These are phyloP conservation scores for Caenorhabditis angaria DNA, from an alignment of 2,888 invertebrate species.

Conservation along the genomic window DNA sequence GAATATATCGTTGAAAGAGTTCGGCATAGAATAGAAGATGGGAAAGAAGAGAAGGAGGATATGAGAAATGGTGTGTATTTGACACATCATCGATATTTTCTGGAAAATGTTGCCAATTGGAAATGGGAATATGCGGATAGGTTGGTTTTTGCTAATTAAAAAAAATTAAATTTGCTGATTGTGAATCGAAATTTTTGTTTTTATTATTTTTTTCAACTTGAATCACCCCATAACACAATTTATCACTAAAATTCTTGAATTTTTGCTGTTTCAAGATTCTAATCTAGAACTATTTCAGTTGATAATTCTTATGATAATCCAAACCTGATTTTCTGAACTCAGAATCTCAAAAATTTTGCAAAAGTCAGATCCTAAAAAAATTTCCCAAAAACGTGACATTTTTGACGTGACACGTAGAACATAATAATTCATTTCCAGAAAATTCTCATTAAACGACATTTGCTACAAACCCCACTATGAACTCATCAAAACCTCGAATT, in stretches of 20 bases:
- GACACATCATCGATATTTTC: conserved; percentile 25
- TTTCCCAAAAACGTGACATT: not conserved
- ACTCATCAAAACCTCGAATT: conserved; percentile 3
- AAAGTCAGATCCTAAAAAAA: not conserved
- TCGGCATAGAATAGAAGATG: not conserved
- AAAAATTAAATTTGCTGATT: not conserved
- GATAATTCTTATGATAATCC: no score
- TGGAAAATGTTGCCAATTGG: conserved; percentile 15
- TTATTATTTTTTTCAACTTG: no score
- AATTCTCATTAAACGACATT: conserved; percentile 23
- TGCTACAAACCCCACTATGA: conserved; percentile 36
- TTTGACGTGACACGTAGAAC: no score
- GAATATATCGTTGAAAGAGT: conserved; percentile 3
- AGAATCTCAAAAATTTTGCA: no score
- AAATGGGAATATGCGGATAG: conserved; percentile 9
- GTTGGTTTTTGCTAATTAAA: conserved; percentile 15
- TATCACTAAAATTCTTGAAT: no score
- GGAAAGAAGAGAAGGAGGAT: conserved; percentile 5
- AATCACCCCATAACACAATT: no score
- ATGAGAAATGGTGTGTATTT: conserved; percentile 17
- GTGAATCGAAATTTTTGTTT: no score
- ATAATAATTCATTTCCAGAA: conserved; percentile 8
- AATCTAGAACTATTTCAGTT: no score
- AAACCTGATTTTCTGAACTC: no score
- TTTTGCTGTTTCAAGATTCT: no score